Evolutionary conservation across 1,140 invertebrate species (phyloP).

Genomic region (Acromyrmex heyeri): DNA sequence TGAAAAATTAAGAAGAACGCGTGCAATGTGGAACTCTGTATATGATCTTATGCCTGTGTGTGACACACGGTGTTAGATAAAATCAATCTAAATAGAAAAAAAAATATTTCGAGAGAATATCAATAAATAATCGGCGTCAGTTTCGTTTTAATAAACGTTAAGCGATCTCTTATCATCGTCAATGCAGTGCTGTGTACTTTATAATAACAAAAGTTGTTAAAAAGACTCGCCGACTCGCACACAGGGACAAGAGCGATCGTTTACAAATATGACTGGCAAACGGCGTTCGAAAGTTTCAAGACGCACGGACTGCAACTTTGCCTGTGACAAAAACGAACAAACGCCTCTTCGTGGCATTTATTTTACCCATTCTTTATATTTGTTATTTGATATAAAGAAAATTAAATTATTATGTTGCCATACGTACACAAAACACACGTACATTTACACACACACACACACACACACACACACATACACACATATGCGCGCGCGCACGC

Average conservation of each 20-base stretch:
- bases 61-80: slow-evolving; percentile 51
- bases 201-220: slow-evolving; percentile 9
- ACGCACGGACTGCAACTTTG: not conserved
- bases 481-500: not conserved
- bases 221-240: not conserved
- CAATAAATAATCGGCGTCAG: slow-evolving; percentile 32
- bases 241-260: not conserved
- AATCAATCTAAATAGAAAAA: slow-evolving; percentile 51
- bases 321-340: not conserved
- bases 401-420: slow-evolving; percentile 6
- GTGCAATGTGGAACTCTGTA: slow-evolving; percentile 44
- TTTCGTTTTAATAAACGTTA: slow-evolving; percentile 60
- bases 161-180: slow-evolving; percentile 51
- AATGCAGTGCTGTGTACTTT: slow-evolving; percentile 11
- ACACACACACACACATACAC: not conserved
- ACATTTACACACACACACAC: not conserved
- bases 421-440: not conserved
- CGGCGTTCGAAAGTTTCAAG: slow-evolving; percentile 4
- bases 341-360: slow-evolving; percentile 22
- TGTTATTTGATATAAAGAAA: not conserved
- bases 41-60: slow-evolving; percentile 67
- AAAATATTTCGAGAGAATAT: slow-evolving; percentile 28
- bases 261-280: slow-evolving; percentile 15
- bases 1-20: slow-evolving; percentile 58
- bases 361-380: not conserved